Conservation (phyloP, 2,113 vertebrate species). For the Toxotes jaculatrix region DNA sequence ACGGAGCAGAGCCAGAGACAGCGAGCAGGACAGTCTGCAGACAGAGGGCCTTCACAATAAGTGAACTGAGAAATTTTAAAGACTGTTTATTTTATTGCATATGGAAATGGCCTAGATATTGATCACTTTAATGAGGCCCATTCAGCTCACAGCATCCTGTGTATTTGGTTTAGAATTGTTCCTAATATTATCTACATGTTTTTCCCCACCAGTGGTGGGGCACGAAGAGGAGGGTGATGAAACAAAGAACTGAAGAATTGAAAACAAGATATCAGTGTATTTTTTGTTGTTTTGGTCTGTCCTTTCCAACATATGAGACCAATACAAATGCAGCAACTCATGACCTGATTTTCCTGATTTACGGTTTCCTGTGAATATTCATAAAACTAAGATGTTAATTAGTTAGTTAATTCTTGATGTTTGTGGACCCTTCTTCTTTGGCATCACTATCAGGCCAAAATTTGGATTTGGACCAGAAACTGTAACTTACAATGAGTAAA, state of each 20-base stretch:
- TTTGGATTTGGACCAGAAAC: neutral
- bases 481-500: neutral
- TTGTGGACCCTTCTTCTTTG: neutral
- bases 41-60: conserved; percentile 28
- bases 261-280: neutral
- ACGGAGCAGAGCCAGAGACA: conserved; percentile 28
- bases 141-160: conserved; percentile 25
- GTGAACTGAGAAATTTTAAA: conserved; percentile 32
- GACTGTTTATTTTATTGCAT: conserved; percentile 45
- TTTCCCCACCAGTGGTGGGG: neutral
- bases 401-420: neutral
- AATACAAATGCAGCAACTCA: neutral
- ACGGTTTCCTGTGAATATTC: neutral
- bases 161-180: conserved; percentile 32
- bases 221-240: neutral
- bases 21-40: conserved; percentile 25
- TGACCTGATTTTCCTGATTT: neutral
- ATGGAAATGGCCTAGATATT: conserved; percentile 49
- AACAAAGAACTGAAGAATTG: neutral
- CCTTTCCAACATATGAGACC: neutral
- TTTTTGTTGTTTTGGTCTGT: neutral
- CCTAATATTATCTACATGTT: conserved; percentile 1
- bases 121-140: conserved; percentile 45
- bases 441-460: neutral
- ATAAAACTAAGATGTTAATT: neutral